Evolutionary conservation across 2,113 vertebrate genomes (phyloP), one percentile per base, ranked within the genome.

Genomic region (Phylloscopus trochiloides): DNA sequence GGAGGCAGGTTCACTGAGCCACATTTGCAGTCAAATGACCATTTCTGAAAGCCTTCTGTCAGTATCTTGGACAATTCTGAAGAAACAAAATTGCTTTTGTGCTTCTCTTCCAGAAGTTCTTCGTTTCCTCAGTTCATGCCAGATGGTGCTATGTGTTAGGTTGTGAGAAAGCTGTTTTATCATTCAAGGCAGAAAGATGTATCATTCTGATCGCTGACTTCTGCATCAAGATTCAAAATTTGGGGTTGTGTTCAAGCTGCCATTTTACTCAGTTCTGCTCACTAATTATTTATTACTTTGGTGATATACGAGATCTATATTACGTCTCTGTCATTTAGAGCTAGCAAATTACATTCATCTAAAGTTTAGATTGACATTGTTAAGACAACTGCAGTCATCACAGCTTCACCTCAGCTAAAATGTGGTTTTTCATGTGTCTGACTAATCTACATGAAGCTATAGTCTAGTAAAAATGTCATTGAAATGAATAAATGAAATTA

Each of bases 81-180:
- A 62, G 81, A 47, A 88, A 71, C 17, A 36, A 92, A 92, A 82
- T 88, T 76, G 70, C 68, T 96, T 95, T 95, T 93, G 43, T 91
- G 92, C 81, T 97, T 94, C 40, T 62, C 43, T 97, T 90, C 80
- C 88, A 74, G 76, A 94, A 92, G 95, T 84, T 96, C 91, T 87
- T 68, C 1, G 13, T 94, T 80, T 89, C 91, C 72, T 92, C 68
- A 83, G 65, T 76, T 88, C 25, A 1, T 80, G 84, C 94, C 97
- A 97, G 97, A 97, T 97, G 97, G 96, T 97, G 90, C 52, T 92
- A 3, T 82, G 90, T 94, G 96, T 96, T 97, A 96, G 78, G 85
- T 83, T 88, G 72, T 80, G 75, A 97, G 88, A 89, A 92, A 92
- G 63, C 84, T 88, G 45, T 94, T 97, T 96, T 80, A 92, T 97